Evolutionary conservation across 2,113 vertebrate species (phyloP).

Genomic region (Corvus cornix): DNA sequence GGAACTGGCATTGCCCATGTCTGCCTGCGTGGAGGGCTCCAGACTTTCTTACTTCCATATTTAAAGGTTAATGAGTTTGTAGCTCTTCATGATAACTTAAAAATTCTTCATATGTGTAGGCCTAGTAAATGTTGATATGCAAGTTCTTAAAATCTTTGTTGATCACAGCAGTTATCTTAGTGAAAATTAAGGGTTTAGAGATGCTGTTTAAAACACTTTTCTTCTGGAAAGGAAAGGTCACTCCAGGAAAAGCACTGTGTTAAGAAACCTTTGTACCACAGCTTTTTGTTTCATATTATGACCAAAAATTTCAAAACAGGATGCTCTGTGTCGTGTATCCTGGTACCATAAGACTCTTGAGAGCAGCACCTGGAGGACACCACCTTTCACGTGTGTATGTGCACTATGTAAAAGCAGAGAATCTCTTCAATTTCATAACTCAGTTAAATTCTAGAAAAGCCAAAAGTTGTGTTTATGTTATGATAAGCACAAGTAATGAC

Average conservation of each 20-base stretch:
- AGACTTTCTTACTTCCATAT: background rate
- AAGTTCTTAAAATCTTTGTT: background rate
- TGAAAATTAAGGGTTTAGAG: background rate
- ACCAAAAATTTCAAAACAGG: background rate
- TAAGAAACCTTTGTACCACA: background rate
- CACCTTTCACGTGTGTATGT: rapidly evolving
- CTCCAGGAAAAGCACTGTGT: background rate
- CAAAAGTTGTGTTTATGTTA: background rate
- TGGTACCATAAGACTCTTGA: background rate
- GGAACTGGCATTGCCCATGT: background rate
- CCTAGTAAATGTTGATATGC: background rate
- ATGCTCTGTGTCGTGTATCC: background rate
- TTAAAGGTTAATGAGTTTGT: background rate
- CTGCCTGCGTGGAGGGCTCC: background rate
- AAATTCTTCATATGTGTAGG: background rate
- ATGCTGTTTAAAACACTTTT: background rate
- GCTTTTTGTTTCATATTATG: background rate
- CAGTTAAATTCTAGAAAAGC: background rate
- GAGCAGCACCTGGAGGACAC: background rate
- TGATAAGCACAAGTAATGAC: background rate
- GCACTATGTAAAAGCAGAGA: background rate
- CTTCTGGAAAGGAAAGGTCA: background rate
- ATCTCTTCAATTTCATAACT: background rate
- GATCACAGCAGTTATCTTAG: background rate
- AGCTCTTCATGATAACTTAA: background rate